Percentiles rank a stretch among this genome's conserved stretches.
These are phyloP conservation scores for Scatophagus argus DNA, from an alignment of 2,113 vertebrate species.

Conservation along the genomic window DNA sequence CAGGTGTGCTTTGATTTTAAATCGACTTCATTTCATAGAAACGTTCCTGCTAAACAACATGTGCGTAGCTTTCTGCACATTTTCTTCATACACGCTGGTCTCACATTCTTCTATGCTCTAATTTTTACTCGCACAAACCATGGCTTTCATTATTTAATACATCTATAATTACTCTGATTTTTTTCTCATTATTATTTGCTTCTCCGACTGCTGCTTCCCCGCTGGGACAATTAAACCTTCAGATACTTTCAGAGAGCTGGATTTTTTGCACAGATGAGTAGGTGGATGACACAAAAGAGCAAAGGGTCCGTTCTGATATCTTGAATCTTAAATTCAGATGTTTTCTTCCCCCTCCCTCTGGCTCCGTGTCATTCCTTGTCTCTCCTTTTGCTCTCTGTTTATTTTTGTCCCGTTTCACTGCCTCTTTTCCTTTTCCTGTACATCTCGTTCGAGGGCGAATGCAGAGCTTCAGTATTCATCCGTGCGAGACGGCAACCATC, in stretches of 20 bases:
- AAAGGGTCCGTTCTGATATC: slow-evolving; percentile 30
- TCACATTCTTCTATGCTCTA: too few species aligned
- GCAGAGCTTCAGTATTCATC: slow-evolving; percentile 27
- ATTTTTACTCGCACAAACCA: not conserved
- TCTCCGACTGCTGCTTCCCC: not conserved
- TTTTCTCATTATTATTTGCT: not conserved
- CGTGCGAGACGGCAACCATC: slow-evolving; percentile 25
- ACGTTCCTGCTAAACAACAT: not conserved
- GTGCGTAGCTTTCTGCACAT: too few species aligned
- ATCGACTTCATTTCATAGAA: not conserved
- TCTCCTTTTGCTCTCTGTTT: not conserved
- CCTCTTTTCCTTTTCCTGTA: not conserved
- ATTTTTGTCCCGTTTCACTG: not conserved
- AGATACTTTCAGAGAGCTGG: not conserved
- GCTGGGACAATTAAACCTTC: not conserved
- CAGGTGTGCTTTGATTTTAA: too few species aligned
- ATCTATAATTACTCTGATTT: not conserved
- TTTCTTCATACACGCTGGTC: not conserved
- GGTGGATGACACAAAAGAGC: slow-evolving; percentile 11
- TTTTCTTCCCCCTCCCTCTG: not conserved
- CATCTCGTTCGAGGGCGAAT: not conserved
- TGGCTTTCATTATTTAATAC: too few species aligned
- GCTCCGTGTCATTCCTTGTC: slow-evolving; percentile 15
- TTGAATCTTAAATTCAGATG: not conserved
- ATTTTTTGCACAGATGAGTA: not conserved